Evolutionary conservation across 92 coral and sea anemone species (phyloP).

Genomic region (Palythoa grandiflora): DNA sequence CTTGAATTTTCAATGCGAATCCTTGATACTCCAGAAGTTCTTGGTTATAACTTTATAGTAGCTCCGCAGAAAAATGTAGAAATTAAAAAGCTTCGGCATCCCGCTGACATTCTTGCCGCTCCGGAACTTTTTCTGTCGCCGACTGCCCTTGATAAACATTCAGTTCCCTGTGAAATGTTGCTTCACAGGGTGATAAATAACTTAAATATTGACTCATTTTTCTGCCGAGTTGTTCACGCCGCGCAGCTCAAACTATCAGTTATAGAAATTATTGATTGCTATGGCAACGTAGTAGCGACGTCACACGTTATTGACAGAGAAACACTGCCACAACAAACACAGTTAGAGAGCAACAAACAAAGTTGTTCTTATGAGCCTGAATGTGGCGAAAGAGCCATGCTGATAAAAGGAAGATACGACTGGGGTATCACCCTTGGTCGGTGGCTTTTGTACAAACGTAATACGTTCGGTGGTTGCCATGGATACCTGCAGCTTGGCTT

Average conservation of each 20-base stretch:
- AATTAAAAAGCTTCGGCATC: constrained; percentile 29
- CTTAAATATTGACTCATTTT: constrained; percentile 6
- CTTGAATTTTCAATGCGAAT: constrained; percentile 29
- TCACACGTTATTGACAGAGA: constrained; percentile 61
- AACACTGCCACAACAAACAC: constrained; percentile 56
- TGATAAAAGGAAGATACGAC: constrained; percentile 61
- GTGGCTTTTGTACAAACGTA: constrained; percentile 54
- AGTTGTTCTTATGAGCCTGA: constrained; percentile 58
- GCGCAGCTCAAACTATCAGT: constrained; percentile 54
- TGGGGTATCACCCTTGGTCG: constrained; percentile 60
- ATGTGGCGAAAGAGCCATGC: constrained; percentile 65
- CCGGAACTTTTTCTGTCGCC: constrained; percentile 30
- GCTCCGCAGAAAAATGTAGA: background rate
- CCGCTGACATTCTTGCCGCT: constrained; percentile 22
- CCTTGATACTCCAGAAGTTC: constrained; percentile 28
- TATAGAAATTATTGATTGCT: constrained; percentile 54
- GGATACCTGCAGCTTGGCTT: constrained; percentile 55
- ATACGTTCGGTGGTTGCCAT: constrained; percentile 34
- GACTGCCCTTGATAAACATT: background rate
- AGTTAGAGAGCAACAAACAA: constrained; percentile 39
- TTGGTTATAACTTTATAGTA: constrained; percentile 21
- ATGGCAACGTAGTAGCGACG: constrained; percentile 62
- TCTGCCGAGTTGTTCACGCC: constrained; percentile 57
- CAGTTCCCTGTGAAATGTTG: constrained; percentile 34
- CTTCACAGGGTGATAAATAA: constrained; percentile 35